These are phyloP conservation scores for Periplaneta americana DNA, from an alignment of 1,140 invertebrate species.

Conservation along the genomic window DNA sequence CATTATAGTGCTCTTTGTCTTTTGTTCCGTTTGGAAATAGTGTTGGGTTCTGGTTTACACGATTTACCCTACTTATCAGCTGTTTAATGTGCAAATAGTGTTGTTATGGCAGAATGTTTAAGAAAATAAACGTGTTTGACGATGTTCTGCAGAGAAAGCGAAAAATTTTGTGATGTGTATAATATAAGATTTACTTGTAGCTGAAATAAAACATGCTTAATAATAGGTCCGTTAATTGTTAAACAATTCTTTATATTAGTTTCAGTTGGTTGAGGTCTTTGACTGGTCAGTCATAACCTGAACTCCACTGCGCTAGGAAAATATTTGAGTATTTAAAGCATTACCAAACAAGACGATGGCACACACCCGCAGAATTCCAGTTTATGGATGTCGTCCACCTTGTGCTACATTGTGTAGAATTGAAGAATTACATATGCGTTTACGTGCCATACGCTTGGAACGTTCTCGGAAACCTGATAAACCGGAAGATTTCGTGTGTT, in stretches of 20 bases:
- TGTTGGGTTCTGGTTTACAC: neutral
- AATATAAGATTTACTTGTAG: neutral
- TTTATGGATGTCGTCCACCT: conserved; percentile 61
- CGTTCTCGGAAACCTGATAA: conserved; percentile 72
- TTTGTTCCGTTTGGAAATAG: neutral
- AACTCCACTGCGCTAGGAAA: neutral
- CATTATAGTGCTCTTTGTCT: neutral
- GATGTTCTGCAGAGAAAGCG: neutral
- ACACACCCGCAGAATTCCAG: conserved; percentile 46
- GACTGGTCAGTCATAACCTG: neutral
- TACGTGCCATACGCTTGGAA: conserved; percentile 57
- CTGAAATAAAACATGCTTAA: neutral
- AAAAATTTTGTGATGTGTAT: neutral
- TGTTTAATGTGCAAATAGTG: neutral
- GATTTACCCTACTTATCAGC: neutral
- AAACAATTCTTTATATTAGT: neutral
- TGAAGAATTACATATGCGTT: conserved; percentile 62
- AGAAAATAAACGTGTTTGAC: neutral
- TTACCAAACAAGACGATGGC: conserved; percentile 36
- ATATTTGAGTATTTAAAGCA: neutral
- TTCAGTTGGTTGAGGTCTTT: neutral
- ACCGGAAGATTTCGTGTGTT: conserved; percentile 82
- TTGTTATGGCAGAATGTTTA: neutral
- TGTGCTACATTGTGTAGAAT: conserved; percentile 63
- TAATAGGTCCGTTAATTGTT: neutral